Evolutionary conservation across 2,113 vertebrate species (phyloP).

Genomic region (Chionodraco myersi): DNA sequence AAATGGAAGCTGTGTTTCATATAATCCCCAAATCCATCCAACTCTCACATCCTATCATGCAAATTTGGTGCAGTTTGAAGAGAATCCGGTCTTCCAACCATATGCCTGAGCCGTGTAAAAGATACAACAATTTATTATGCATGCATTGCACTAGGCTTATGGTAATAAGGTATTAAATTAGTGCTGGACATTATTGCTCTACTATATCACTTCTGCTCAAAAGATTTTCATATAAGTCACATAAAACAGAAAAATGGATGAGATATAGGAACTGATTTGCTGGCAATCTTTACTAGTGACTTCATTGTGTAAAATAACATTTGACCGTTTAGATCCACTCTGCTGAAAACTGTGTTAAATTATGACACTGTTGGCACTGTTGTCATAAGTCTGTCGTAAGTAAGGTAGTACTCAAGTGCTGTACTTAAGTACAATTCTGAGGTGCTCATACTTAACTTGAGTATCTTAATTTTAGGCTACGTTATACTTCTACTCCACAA

Average conservation of each 20-base stretch:
- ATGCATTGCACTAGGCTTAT: constrained; percentile 86
- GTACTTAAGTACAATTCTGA: background rate
- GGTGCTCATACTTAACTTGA: background rate
- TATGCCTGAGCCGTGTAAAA: constrained; percentile 84
- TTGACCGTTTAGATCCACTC: constrained; percentile 43
- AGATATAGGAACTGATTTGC: constrained; percentile 70
- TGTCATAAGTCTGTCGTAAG: too few relatives aligned
- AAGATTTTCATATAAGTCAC: constrained; percentile 79
- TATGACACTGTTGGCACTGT: constrained; percentile 2
- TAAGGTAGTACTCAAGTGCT: background rate
- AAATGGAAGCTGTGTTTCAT: constrained; percentile 86
- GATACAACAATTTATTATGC: constrained; percentile 89
- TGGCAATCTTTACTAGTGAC: background rate
- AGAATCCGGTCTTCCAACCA: constrained; percentile 82
- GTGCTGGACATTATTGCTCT: constrained; percentile 86
- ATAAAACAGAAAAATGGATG: constrained; percentile 72
- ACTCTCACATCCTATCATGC: constrained; percentile 89
- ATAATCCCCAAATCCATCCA: constrained; percentile 89
- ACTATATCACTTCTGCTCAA: constrained; percentile 82
- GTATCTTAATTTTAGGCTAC: background rate
- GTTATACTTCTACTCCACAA: too few relatives aligned
- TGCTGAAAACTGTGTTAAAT: constrained; percentile 33
- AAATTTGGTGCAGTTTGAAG: constrained; percentile 86
- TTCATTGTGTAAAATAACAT: constrained; percentile 41
- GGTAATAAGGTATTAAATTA: constrained; percentile 89